Evolutionary conservation across 1,140 invertebrate genomes (phyloP).

Genomic region (Chironomus striatipennis): DNA sequence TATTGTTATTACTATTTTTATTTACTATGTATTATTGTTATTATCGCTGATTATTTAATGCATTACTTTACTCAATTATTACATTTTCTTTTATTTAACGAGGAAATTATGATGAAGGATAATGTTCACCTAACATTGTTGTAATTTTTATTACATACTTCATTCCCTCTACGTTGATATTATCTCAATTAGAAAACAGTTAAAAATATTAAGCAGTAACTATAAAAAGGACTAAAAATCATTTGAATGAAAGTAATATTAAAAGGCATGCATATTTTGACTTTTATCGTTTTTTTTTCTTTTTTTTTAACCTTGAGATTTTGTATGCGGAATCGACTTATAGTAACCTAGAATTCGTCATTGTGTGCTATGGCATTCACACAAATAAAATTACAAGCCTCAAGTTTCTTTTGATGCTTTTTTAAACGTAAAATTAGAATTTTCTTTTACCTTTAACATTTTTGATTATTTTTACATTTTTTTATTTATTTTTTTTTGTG

Average conservation of each 20-base stretch:
- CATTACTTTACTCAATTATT: neutral
- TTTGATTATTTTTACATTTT: too few relatives aligned
- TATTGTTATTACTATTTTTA: neutral
- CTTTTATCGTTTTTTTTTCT: neutral
- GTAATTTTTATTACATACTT: neutral
- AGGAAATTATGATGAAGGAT: neutral
- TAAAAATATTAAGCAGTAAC: constrained; percentile 8
- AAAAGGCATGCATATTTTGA: neutral
- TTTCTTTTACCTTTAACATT: too few relatives aligned
- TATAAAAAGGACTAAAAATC: neutral
- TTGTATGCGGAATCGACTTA: neutral
- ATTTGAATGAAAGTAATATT: neutral
- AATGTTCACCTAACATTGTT: neutral
- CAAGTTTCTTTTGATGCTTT: too few relatives aligned
- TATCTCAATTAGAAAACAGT: neutral
- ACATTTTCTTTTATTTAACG: neutral
- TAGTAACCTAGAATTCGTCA: constrained; percentile 1
- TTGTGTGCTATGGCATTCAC: constrained; percentile 11
- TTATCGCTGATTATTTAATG: neutral
- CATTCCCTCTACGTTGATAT: neutral
- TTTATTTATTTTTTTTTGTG: too few relatives aligned
- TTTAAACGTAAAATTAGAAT: too few relatives aligned
- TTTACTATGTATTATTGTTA: constrained; percentile 3
- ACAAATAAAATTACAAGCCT: neutral
- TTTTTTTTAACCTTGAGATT: neutral